phyloP scores from a whole-genome alignment of 1,140 invertebrate species.

The Vanessa atalanta region DNA sequence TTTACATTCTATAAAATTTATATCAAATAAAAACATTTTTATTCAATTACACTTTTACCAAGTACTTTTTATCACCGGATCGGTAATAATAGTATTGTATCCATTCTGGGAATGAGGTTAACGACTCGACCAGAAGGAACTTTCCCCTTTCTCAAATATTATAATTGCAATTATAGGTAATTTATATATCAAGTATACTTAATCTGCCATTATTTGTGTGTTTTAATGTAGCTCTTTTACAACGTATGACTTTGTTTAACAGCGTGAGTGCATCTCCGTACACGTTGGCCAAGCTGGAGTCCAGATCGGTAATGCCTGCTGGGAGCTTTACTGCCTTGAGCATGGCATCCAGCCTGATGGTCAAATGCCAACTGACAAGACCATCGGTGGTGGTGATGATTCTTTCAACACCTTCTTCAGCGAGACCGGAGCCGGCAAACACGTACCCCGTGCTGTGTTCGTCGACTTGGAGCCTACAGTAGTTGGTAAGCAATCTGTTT shows the following conservation, averaged over 20 bases:
- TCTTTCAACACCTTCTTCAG: conserved; percentile 96
- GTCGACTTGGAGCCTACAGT: conserved; percentile 95
- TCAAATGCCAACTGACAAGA: conserved; percentile 85
- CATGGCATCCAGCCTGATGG: conserved; percentile 91
- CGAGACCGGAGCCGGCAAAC: conserved; percentile 93
- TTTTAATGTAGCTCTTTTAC: no score
- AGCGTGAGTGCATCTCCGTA: conserved; percentile 86
- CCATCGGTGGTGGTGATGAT: conserved; percentile 87
- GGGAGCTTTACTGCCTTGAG: conserved; percentile 89
- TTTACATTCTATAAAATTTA: not conserved
- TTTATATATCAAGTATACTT: no score
- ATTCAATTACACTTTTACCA: not conserved
- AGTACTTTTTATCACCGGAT: no score
- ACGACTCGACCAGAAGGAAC: no score
- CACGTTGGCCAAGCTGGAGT: conserved; percentile 89
- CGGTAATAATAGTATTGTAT: no score
- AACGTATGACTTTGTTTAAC: conserved; percentile 38
- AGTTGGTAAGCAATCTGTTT: conserved; percentile 84
- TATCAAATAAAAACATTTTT: not conserved
- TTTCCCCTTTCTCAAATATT: no score
- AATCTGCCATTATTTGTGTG: no score
- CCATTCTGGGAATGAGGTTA: no score
- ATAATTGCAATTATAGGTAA: no score
- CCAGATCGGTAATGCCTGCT: conserved; percentile 91
- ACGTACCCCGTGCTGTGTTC: conserved; percentile 92